Conservation (phyloP, 2,888 invertebrate genomes). For the Syrphus vitripennis region DNA sequence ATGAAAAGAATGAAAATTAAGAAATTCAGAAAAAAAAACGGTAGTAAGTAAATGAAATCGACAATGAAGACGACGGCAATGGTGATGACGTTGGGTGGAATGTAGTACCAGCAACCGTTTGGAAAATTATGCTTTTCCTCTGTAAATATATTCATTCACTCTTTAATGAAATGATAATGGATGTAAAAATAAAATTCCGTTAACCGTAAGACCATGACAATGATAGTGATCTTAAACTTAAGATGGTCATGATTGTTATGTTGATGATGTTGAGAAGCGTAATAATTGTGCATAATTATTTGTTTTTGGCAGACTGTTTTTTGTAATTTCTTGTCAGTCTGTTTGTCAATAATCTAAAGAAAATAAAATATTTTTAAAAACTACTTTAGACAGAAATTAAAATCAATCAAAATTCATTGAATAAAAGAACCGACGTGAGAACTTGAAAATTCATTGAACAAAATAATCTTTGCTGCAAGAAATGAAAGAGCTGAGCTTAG, state of each 20-base stretch:
- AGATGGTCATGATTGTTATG: not conserved
- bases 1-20: constrained; percentile 51
- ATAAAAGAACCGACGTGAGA: not conserved
- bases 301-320: no score
- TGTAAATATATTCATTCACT: not conserved
- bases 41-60: constrained; percentile 2
- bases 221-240: constrained; percentile 54
- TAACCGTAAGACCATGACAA: constrained; percentile 62
- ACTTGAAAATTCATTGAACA: not conserved
- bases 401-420: not conserved
- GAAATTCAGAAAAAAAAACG: constrained; percentile 46
- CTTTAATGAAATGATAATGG: constrained; percentile 4
- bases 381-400: no score
- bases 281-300: no score
- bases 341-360: no score
- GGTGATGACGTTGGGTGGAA: not conserved
- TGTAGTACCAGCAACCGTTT: constrained; percentile 24
- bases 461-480: no score
- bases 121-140: constrained; percentile 61
- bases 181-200: constrained; percentile 34
- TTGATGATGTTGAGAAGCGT: no score
- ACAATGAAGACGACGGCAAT: not conserved
- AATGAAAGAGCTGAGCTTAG: not conserved
- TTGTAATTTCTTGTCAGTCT: not conserved
- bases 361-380: no score